phyloP scores from a whole-genome alignment of 2,113 vertebrate species.

The Zosterops pallidus region DNA sequence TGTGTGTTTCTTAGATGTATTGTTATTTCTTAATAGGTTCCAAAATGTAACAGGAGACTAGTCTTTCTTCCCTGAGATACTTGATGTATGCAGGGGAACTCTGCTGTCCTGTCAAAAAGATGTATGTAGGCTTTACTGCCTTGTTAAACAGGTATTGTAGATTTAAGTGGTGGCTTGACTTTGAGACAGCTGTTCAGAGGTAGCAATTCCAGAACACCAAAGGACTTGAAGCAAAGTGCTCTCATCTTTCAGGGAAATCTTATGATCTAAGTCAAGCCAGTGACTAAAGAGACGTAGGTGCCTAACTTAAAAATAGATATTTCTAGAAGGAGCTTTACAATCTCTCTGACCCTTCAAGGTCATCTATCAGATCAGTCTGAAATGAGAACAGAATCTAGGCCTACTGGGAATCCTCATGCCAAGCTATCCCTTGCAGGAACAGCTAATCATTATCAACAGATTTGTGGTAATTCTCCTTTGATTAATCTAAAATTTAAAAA shows the following conservation, averaged over 20 bases:
- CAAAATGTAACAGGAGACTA: not conserved
- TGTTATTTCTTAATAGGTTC: constrained; percentile 11
- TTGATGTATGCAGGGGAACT: not conserved
- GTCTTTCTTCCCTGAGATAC: not conserved
- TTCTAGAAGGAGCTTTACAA: not conserved
- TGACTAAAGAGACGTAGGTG: not conserved
- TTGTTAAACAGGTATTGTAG: constrained; percentile 14
- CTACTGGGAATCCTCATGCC: not conserved
- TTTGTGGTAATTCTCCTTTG: not conserved
- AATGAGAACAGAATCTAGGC: not conserved
- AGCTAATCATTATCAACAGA: not conserved
- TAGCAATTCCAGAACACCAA: not conserved
- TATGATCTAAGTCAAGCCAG: not conserved
- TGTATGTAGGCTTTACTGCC: constrained; percentile 8
- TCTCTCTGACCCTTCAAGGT: not conserved
- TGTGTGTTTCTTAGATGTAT: not conserved
- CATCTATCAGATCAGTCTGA: not conserved
- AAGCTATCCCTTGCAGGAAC: not conserved
- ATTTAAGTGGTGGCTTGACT: constrained; percentile 40
- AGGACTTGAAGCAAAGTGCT: constrained; percentile 13
- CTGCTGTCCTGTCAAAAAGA: constrained; percentile 13
- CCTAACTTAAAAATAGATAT: not conserved
- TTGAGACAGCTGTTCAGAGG: constrained; percentile 24
- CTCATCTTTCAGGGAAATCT: constrained; percentile 20
- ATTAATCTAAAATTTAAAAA: not conserved